Conservation (phyloP, 2,797 vertebrate genomes). For the Myotis planiceps region DNA sequence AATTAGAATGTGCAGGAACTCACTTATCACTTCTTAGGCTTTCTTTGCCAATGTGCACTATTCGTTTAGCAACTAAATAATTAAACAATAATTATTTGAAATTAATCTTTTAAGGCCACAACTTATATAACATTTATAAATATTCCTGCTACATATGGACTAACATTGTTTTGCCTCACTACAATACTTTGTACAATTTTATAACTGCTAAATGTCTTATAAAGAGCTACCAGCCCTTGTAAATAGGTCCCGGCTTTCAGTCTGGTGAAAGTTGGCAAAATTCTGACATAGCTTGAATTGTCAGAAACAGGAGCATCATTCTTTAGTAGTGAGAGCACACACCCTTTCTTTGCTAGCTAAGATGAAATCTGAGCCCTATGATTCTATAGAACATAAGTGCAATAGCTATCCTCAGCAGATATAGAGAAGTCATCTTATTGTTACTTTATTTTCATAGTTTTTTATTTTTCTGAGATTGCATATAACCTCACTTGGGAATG, state of each 20-base stretch:
- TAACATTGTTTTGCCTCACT: conserved; percentile 38
- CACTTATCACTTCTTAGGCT: neutral
- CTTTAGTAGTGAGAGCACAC: neutral
- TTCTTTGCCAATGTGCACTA: conserved; percentile 6
- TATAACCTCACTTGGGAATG: neutral
- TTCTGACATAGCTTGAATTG: neutral
- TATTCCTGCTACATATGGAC: neutral
- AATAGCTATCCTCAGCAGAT: neutral
- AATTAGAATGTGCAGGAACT: conserved; percentile 23
- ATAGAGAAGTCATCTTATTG: neutral
- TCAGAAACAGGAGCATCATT: neutral
- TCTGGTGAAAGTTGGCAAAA: neutral
- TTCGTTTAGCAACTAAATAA: conserved; percentile 6
- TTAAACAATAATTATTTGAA: neutral
- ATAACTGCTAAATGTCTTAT: neutral
- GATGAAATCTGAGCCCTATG: neutral
- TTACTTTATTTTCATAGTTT: neutral
- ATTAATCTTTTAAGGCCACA: neutral
- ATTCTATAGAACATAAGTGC: neutral
- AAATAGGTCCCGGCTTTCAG: neutral
- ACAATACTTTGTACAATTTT: neutral
- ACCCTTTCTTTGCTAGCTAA: neutral
- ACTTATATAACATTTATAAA: neutral
- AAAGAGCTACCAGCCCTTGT: neutral
- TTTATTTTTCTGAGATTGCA: neutral